Base-by-base conservation (phyloP, 2,888 invertebrate genomes). In the Limnephilus lunatus region DNA sequence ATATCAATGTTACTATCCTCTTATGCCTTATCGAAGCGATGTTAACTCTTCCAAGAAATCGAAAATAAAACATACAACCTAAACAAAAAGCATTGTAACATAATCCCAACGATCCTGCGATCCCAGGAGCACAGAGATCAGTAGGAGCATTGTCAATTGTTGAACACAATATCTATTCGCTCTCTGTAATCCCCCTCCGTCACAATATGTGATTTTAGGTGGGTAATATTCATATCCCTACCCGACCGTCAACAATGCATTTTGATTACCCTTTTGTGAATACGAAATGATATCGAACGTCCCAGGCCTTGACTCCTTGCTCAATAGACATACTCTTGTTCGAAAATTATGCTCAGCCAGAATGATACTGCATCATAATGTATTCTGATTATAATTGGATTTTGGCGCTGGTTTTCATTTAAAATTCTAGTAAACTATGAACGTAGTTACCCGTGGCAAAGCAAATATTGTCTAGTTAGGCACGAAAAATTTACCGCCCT, bases 221-320 rank as follows among this genome's bases (percentile, higher is more conserved):
- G 44, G 39, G 44, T 48, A 86, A 86, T 44, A 44, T 35, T 44
- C 39, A 44, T 86, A 44, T 44, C 15, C 35, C 83, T 39, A 83
- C 83, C 86, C 86, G 15, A 44, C 44, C 86, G 30, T 39, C 44
- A 48, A 86, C 86, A 86, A 86, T 86, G 86, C 86, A 44, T 39
- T 86, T 44, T 86, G 86, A 86, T 86, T 44, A 86, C n/a, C 44
- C 86, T 44, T 44, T 86, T 86, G 86, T 86, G 86, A 44, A 44
- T 86, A n/a, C n/a, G 44, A 44, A 86, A 86, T 86, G 86, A 86
- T 44, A 86, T 44, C n/a, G 86, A 44, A 30, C 44, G 86, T 19
- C 11, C 35, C 39, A 83, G 7, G 83, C 9, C 35, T 68, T n/a
- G 68, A 68, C 25, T 68, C 68, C 68, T 25, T 68, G 68, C 25